Evolutionary conservation across 2,797 vertebrate genomes (phyloP), one percentile per base, ranked within the genome.

Genomic region (Hipposideros larvatus): DNA sequence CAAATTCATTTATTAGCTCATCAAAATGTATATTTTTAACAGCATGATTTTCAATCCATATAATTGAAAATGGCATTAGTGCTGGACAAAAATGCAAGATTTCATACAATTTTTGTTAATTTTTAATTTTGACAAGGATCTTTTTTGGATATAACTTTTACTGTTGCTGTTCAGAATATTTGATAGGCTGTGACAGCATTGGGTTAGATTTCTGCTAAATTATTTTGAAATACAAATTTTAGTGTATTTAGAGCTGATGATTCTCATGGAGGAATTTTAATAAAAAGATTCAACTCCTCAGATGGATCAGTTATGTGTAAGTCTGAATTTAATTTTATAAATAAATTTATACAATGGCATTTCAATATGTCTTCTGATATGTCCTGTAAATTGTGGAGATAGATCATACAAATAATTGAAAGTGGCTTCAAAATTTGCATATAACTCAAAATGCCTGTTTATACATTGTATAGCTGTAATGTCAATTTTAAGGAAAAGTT

Each of bases 311-410:
- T 90, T 74, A 71, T 10, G 3, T 61, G 16, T 78, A 96, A 87
- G 16, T 82, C 34, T 95, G 48, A 94, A 61, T 82, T 80, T 89
- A 74, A 91, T 57, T 65, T 93, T 70, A 86, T 80, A 74, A 19
- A 37, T 68, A 79, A 87, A 75, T 71, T 73, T 61, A 51, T 71
- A 31, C 22, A 88, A 65, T 48, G 21, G 26, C 11, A 87, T 94
- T 83, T 89, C 88, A 75, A 61, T 65, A 34, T 63, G 57, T 86
- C 63, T 87, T 82, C 46, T 94, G 61, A 59, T 15, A 87, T 79
- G 61, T 91, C 7, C 48, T 75, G 0, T 46, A 70, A 96, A 82
- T 70, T 78, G 21, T 68, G n/a, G 14, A 55, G 7, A 22, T 73
- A 55, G 7, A 26, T 73, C 4, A 28, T 16, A 82, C 2, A 86